Base-by-base conservation (phyloP, 2,888 invertebrate genomes). In the Lordiphosa andalusiaca region DNA sequence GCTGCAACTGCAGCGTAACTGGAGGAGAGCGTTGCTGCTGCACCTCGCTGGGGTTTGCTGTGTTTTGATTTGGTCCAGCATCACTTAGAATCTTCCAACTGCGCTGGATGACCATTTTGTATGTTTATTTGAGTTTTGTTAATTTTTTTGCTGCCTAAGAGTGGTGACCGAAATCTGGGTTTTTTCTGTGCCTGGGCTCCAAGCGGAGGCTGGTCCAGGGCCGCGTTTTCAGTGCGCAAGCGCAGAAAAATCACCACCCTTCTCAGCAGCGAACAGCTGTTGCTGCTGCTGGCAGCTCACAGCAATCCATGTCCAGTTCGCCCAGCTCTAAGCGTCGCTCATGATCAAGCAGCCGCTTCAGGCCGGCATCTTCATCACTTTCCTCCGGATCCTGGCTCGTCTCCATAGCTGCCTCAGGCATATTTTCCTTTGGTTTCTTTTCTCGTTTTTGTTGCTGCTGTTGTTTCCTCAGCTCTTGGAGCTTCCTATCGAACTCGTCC, bases 401-500 rank as follows among this genome's bases (percentile, higher is more conserved):
- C 6, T 59, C 40, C 46, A 36, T 59, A 1, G 33, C 30, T n/a
- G 35, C 13, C 6, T 21, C 13, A 6, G 55, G 53, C 0, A 9
- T 25, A 3, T 38, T 9, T 19, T 48, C 30, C 1, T 25, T 12
- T 3, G 2, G 16, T 36, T 2, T 19, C 4, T 40, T 62, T 3
- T 35, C 39, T 6, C n/a, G 39, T 3, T 53, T 73, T 30, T 61
- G 40, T 0, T 36, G 4, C 21, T 56, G 19, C 9, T 55, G 48
- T 25, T 53, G 58, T 16, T 48, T 65, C 50, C 63, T 69, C n/a
- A 76, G 84, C 0, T 66, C 71, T 37, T 77, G 10, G n/a, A 80
- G 23, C 57, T 88, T 87, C 35, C 83, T 83, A 68, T 91, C 91
- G 73, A 92, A 92, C n/a, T 88, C 84, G 35, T 90, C 73, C 67